phyloP scores from a whole-genome alignment of 2,113 vertebrate species.

The Chloropsis cyanopogon region DNA sequence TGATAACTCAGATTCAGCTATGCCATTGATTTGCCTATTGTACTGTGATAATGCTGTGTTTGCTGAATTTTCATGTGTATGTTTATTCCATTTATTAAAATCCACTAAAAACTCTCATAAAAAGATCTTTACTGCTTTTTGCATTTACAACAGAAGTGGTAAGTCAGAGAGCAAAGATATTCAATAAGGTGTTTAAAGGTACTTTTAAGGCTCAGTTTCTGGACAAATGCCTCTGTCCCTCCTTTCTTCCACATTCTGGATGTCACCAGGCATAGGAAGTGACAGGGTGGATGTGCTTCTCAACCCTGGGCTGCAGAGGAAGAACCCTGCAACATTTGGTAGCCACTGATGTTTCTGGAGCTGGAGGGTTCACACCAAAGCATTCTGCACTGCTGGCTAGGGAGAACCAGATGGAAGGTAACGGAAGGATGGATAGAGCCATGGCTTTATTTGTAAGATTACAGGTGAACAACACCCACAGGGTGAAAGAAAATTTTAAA shows the following conservation, averaged over 20 bases:
- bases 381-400: not conserved
- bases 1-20: not conserved
- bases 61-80: not conserved
- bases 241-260: not conserved
- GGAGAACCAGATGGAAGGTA: not conserved
- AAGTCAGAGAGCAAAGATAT: not conserved
- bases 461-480: not conserved
- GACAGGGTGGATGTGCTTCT: not conserved
- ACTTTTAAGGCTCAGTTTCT: not conserved
- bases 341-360: rapidly evolving
- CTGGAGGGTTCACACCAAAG: not conserved
- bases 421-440: not conserved
- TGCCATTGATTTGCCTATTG: not conserved
- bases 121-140: not conserved
- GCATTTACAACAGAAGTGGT: not conserved
- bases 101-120: not conserved
- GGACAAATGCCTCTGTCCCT: not conserved
- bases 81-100: not conserved
- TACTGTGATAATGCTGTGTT: not conserved
- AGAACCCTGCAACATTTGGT: not conserved
- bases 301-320: not conserved
- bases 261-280: not conserved
- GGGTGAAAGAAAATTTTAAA: not conserved
- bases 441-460: not conserved
- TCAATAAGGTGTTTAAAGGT: not conserved